These are phyloP conservation scores for Nyctereutes procyonoides DNA, from an alignment of 2,113 vertebrate genomes.

Conservation along the genomic window DNA sequence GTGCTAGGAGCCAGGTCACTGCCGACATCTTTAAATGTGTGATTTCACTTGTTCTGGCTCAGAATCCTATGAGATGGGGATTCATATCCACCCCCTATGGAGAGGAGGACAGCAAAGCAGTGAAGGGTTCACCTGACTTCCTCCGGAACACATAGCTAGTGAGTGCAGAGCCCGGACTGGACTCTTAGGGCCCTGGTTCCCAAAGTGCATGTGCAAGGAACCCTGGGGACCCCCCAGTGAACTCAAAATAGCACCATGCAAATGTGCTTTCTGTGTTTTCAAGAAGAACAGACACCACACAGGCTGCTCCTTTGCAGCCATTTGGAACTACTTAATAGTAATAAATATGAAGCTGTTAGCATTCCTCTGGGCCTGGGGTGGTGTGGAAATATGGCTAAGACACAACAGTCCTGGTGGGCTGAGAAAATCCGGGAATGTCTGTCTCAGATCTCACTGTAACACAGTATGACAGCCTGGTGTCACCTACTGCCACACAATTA, in stretches of 20 bases:
- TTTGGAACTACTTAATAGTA: too few species aligned
- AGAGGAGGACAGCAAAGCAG: neutral
- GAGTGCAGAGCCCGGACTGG: neutral
- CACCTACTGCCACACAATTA: rapidly evolving
- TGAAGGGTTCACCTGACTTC: neutral
- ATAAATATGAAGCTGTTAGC: too few species aligned
- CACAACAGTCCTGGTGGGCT: neutral
- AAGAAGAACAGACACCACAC: neutral
- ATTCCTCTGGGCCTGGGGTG: too few species aligned
- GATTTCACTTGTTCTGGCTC: neutral
- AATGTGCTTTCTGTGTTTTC: neutral
- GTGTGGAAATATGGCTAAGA: neutral
- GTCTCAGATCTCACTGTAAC: neutral
- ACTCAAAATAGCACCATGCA: neutral
- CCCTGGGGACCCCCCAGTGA: neutral
- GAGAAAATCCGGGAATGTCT: neutral
- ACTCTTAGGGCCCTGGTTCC: neutral
- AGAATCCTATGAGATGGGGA: neutral
- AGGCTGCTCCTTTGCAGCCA: neutral
- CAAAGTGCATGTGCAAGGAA: neutral
- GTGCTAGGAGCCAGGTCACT: neutral
- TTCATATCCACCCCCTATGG: too few species aligned
- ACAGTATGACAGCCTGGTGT: rapidly evolving
- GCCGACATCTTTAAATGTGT: neutral
- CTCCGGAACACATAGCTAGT: neutral